Conservation (phyloP, 2,113 vertebrate genomes). For the Oreamnos americanus region DNA sequence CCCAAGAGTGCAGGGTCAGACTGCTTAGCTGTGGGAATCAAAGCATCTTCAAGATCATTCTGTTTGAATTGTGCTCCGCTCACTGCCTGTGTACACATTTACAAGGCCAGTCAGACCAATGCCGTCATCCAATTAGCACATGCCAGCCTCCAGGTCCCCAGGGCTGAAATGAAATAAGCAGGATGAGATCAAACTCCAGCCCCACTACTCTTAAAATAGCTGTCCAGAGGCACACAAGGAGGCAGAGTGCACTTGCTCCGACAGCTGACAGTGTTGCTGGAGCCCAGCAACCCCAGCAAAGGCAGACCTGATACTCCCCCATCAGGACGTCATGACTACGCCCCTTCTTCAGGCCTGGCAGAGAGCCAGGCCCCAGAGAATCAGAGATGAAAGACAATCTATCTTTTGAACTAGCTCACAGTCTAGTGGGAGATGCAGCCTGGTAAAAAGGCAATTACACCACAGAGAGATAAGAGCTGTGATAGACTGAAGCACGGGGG, state of each 20-base stretch:
- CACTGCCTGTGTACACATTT: slow-evolving; percentile 31
- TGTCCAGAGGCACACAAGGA: slow-evolving; percentile 34
- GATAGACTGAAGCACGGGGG: neutral
- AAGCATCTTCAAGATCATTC: slow-evolving; percentile 60
- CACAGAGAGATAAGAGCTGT: neutral
- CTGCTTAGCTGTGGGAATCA: slow-evolving; percentile 59
- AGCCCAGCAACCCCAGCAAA: neutral
- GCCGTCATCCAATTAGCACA: slow-evolving; percentile 60
- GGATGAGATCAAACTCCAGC: slow-evolving; percentile 47
- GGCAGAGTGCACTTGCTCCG: neutral
- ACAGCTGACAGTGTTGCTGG: neutral
- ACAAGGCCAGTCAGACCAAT: slow-evolving; percentile 21
- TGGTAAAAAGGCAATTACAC: slow-evolving; percentile 47
- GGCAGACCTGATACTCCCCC: neutral
- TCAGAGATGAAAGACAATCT: slow-evolving; percentile 52
- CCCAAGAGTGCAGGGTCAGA: slow-evolving; percentile 18
- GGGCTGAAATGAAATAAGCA: slow-evolving; percentile 46
- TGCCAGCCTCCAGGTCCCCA: slow-evolving; percentile 31
- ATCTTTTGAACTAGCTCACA: slow-evolving; percentile 49
- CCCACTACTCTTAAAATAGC: neutral
- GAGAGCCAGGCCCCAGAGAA: slow-evolving; percentile 13
- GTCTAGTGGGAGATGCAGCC: slow-evolving; percentile 38
- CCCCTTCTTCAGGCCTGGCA: neutral
- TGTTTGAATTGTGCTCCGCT: slow-evolving; percentile 54
- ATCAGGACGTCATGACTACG: neutral